These are phyloP conservation scores for Propsilocerus akamusi DNA, from an alignment of 1,140 invertebrate species.

Conservation along the genomic window DNA sequence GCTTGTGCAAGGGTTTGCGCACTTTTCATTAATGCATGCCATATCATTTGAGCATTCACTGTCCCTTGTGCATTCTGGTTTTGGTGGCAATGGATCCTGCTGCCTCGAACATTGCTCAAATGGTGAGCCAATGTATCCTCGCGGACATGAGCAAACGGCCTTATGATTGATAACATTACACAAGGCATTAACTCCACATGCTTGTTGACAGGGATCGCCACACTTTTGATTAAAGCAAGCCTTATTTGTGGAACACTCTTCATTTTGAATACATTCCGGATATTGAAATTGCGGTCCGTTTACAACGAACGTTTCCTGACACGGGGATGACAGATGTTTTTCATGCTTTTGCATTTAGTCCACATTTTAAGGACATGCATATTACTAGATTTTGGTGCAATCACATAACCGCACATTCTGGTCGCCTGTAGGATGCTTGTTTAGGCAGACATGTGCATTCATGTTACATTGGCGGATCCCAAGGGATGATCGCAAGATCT, in stretches of 20 bases:
- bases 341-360: no score
- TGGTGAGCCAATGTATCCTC: conserved; percentile 58
- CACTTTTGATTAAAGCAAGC: conserved; percentile 46
- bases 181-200: conserved; percentile 46
- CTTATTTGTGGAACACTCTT: conserved; percentile 39
- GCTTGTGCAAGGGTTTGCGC: conserved; percentile 54
- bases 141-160: conserved; percentile 45
- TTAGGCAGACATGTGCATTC: no score
- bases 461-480: no score
- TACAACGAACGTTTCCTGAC: conserved; percentile 39
- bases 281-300: conserved; percentile 40
- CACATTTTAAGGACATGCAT: no score
- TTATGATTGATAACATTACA: conserved; percentile 49
- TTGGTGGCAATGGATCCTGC: no score
- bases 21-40: conserved; percentile 60
- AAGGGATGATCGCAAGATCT: no score
- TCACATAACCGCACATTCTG: no score
- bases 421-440: no score
- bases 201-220: conserved; percentile 44
- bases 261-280: conserved; percentile 42
- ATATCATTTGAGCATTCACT: conserved; percentile 67
- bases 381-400: no score
- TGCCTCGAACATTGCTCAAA: conserved; percentile 39
- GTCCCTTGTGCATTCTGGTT: conserved; percentile 60
- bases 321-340: no score